A percentile compares a stretch with the other conserved stretches of the same genome.
Conservation (phyloP, 2,888 invertebrate genomes). For the Drosophila prostipennis region DNA sequence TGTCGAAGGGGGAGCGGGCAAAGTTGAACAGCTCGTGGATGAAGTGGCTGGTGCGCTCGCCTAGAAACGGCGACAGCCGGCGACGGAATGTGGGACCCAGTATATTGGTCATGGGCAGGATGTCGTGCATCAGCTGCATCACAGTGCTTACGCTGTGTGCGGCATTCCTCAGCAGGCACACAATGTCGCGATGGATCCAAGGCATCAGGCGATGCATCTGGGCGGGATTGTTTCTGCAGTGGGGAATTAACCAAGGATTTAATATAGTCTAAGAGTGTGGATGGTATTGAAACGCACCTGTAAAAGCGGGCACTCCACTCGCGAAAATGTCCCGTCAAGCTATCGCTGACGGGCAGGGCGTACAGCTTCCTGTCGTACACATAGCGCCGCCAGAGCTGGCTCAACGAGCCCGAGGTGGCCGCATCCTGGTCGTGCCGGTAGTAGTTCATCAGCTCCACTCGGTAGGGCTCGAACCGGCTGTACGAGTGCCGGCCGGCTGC, state of each 20-base stretch:
- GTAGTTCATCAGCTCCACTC: constrained; percentile 78
- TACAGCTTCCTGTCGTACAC: constrained; percentile 91
- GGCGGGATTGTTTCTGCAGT: constrained; percentile 90
- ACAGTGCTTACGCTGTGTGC: constrained; percentile 88
- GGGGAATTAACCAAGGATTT: constrained; percentile 14
- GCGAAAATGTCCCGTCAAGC: constrained; percentile 88
- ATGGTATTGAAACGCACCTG: constrained; percentile 85
- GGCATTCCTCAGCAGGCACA: constrained; percentile 87
- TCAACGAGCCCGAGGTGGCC: constrained; percentile 70
- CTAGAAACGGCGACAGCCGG: constrained; percentile 88
- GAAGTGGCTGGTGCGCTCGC: constrained; percentile 92
- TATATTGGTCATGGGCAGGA: constrained; percentile 88
- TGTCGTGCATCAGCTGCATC: constrained; percentile 88
- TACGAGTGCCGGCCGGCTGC: constrained; percentile 40
- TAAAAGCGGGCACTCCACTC: constrained; percentile 91
- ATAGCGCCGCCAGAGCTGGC: constrained; percentile 86
- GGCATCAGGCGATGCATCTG: constrained; percentile 93
- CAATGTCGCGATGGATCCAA: constrained; percentile 94
- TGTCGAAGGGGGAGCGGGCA: constrained; percentile 93
- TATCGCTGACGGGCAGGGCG: constrained; percentile 89
- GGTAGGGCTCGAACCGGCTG: constrained; percentile 70
- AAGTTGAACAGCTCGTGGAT: constrained; percentile 94
- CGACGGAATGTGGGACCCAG: constrained; percentile 87
- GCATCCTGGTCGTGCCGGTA: constrained; percentile 78
- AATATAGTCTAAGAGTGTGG: not conserved